Base-by-base conservation (phyloP, 1,140 invertebrate species). In the Heliothis virescens region DNA sequence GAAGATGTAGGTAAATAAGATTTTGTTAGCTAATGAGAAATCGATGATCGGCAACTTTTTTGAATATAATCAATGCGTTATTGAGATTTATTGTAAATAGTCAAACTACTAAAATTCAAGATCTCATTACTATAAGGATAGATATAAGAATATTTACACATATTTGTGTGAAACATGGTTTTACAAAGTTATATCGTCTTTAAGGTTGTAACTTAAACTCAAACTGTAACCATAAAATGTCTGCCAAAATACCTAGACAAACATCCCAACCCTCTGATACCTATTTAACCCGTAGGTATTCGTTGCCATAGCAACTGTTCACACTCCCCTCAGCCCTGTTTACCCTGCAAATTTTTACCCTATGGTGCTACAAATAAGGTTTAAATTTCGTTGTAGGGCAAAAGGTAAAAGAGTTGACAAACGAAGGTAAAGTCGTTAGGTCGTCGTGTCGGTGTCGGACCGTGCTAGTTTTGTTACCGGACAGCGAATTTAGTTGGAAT, bases 401-500 rank as follows among this genome's bases (percentile, higher is more conserved):
- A 16, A 10, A 47, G 18, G 65, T 52, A 52, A 69, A 72, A 72
- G 26, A 71, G 78, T 67, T 60, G 67, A 72, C 41, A 65, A 74
- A 60, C 7, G 55, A 16, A 41, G 21, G 47, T 47, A 26, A 52
- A 77, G 65, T 79, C 41, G 55, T 72, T 72, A 72, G 26, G 29
- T 72, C 2, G n/a, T n/a, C 50, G 69, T 34, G 26, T 72, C 26
- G 53, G 79, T 34, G 16, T 26, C 76, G 69, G 15, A 7, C 34
- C 15, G 26, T 67, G 79, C 81, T 82, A 81, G 74, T 81, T 82
- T 79, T 65, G 84, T 83, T 81, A 85, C 50, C 62, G 34, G 63
- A 26, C 65, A 12, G 48, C 34, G 60, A 63, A 53, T 18, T 69
- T 48, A 16, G 48, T 50, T 69, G 13, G 3, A 69, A 48, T 69